Percentiles rank a stretch among this genome's conserved stretches.
These are phyloP conservation scores for Ptilodon capucinus DNA, from an alignment of 2,888 invertebrate genomes.

Conservation along the genomic window DNA sequence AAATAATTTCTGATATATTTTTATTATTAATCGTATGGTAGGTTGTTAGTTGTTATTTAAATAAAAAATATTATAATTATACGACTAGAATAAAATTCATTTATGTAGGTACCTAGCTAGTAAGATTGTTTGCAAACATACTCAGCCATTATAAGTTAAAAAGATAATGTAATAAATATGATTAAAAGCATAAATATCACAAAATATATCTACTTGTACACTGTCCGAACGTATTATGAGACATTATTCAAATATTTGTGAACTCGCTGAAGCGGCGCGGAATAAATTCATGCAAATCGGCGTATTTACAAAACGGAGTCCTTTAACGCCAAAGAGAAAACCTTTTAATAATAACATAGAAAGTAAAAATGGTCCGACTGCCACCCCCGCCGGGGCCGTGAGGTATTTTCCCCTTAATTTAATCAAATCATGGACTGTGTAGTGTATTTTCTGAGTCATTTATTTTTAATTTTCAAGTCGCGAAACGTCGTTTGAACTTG, in stretches of 20 bases:
- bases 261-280: constrained; percentile 38
- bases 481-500: constrained; percentile 11
- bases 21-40: neutral
- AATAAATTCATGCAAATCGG: constrained; percentile 72
- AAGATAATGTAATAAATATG: no score
- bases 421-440: constrained; percentile 69
- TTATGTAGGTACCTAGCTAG: no score
- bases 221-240: constrained; percentile 12
- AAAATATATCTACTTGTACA: neutral
- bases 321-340: constrained; percentile 55
- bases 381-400: constrained; percentile 36
- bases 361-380: constrained; percentile 31
- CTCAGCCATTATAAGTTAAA: no score
- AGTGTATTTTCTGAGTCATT: constrained; percentile 71
- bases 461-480: constrained; percentile 68
- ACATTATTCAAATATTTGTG: constrained; percentile 56
- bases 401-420: constrained; percentile 75
- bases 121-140: no score
- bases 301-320: constrained; percentile 68
- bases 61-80: neutral
- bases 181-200: neutral
- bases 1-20: neutral
- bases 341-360: constrained; percentile 65
- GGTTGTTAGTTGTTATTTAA: neutral
- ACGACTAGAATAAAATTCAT: no score